Conservation (phyloP, 2,888 invertebrate species). For the Ochropacha duplaris region DNA sequence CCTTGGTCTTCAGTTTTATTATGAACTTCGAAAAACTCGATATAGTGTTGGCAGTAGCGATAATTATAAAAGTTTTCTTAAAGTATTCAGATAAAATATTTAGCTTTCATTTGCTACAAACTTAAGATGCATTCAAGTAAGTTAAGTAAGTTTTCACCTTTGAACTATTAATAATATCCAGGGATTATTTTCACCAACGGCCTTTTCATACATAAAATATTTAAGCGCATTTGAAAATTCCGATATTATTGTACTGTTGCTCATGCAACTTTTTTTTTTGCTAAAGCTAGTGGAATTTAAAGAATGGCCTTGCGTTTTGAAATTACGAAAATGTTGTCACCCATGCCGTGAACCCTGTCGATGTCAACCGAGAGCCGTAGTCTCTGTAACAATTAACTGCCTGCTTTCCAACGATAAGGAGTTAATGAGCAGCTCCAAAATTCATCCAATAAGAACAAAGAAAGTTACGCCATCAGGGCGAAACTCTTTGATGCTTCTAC, state of each 20-base stretch:
- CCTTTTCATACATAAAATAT: too few relatives aligned
- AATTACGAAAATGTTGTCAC: not conserved
- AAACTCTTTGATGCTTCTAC: slow-evolving; percentile 1
- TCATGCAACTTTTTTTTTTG: not conserved
- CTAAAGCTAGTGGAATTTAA: not conserved
- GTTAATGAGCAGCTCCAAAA: not conserved
- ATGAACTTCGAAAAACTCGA: too few relatives aligned
- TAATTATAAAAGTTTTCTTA: too few relatives aligned
- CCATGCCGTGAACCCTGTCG: not conserved
- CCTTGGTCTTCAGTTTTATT: too few relatives aligned
- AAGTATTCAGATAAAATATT: too few relatives aligned
- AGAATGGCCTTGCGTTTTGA: not conserved
- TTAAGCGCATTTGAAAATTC: not conserved
- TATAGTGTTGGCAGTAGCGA: too few relatives aligned
- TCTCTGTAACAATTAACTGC: not conserved
- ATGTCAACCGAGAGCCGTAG: not conserved
- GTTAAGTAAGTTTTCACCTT: too few relatives aligned
- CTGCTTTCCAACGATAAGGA: slow-evolving; percentile 3
- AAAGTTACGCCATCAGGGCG: not conserved
- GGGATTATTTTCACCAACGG: too few relatives aligned
- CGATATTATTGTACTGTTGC: too few relatives aligned
- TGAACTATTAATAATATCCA: too few relatives aligned
- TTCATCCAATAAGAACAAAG: slow-evolving; percentile 3
- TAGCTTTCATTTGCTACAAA: too few relatives aligned
- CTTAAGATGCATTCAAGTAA: too few relatives aligned